Percentiles rank a stretch among this genome's conserved stretches.
phyloP scores from a whole-genome alignment of 2,888 invertebrate genomes.

The Netelia fuscicornis region DNA sequence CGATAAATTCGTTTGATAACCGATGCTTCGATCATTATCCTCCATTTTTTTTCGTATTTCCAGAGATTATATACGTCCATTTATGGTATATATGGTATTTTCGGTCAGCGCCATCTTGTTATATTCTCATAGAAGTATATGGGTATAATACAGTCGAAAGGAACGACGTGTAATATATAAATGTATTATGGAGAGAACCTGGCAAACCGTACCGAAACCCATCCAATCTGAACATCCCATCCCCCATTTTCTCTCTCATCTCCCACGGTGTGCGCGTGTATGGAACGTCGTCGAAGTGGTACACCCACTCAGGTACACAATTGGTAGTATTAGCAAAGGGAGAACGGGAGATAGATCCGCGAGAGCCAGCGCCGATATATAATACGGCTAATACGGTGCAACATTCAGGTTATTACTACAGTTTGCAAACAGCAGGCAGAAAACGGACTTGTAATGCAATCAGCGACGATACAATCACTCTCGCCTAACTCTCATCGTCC shows the following conservation, averaged over 20 bases:
- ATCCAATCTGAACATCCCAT: background rate
- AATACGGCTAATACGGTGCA: slow-evolving; percentile 72
- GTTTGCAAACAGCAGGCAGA: slow-evolving; percentile 75
- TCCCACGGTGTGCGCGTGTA: slow-evolving; percentile 4
- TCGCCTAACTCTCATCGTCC: slow-evolving; percentile 58
- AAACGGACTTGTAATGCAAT: slow-evolving; percentile 72
- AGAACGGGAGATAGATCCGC: slow-evolving; percentile 1
- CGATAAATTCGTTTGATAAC: background rate
- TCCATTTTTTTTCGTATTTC: background rate
- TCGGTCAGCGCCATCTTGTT: background rate
- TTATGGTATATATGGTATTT: background rate
- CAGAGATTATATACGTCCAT: background rate
- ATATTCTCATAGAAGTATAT: background rate
- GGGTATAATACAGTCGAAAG: background rate
- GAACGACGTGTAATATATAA: background rate
- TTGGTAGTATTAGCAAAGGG: slow-evolving; percentile 36
- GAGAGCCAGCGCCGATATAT: slow-evolving; percentile 54
- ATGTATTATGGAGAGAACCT: background rate
- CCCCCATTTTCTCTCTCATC: background rate
- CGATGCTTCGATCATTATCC: background rate
- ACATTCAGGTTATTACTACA: slow-evolving; percentile 74
- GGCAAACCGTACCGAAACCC: slow-evolving; percentile 37
- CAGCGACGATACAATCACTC: slow-evolving; percentile 72
- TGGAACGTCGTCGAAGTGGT: slow-evolving; percentile 12
- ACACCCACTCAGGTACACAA: slow-evolving; percentile 52